These are phyloP conservation scores for Meiosimyza platycephala DNA, from an alignment of 2,888 invertebrate genomes.

Conservation along the genomic window DNA sequence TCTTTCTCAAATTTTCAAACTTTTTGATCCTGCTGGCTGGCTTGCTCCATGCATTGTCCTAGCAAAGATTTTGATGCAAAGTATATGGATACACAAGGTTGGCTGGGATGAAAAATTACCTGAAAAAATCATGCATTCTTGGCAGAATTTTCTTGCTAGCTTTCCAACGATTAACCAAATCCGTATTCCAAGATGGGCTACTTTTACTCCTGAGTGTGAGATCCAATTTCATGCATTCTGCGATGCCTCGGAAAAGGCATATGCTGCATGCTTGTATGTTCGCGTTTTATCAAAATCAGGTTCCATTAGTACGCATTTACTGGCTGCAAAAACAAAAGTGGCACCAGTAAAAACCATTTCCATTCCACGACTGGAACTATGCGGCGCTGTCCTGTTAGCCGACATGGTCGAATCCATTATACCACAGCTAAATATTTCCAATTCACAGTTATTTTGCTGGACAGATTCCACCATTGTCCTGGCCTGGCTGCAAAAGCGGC, in stretches of 20 bases:
- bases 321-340: constrained; percentile 34
- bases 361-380: constrained; percentile 29
- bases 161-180: constrained; percentile 26
- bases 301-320: constrained; percentile 18
- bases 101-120: constrained; percentile 16
- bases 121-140: not conserved
- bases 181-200: constrained; percentile 32
- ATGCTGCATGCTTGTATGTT: constrained; percentile 17
- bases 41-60: constrained; percentile 12
- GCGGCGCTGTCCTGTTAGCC: no score
- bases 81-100: constrained; percentile 5
- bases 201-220: constrained; percentile 4
- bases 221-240: constrained; percentile 30
- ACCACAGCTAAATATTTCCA: not conserved
- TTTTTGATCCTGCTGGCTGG: constrained; percentile 23
- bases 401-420: no score
- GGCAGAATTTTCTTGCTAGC: not conserved
- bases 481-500: constrained; percentile 31
- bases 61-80: constrained; percentile 16
- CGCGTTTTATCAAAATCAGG: constrained; percentile 2
- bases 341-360: constrained; percentile 30
- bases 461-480: constrained; percentile 33
- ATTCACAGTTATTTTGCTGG: not conserved
- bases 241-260: constrained; percentile 37
- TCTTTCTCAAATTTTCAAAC: constrained; percentile 13